Percentiles rank a stretch among this genome's conserved stretches.
Evolutionary conservation across 2,888 invertebrate genomes (phyloP).

Genomic region (Patella pellucida): DNA sequence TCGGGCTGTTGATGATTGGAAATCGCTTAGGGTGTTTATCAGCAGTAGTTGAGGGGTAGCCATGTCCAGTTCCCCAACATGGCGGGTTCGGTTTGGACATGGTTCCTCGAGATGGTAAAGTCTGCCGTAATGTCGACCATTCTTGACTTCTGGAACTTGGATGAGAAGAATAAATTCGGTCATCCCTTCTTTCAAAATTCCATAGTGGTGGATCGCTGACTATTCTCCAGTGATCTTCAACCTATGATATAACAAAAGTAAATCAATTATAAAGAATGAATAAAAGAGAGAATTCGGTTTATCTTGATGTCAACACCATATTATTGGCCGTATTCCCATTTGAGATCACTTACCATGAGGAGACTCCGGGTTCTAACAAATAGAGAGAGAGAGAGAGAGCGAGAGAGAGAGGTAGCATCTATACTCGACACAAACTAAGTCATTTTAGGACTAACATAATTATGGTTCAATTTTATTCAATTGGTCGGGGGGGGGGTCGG

Average conservation of each 20-base stretch:
- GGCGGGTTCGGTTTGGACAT: constrained; percentile 43
- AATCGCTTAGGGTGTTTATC: constrained; percentile 40
- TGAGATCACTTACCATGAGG: no score
- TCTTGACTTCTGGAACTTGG: constrained; percentile 59
- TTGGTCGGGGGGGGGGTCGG: no score
- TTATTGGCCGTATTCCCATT: no score
- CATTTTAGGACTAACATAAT: no score
- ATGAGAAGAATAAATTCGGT: constrained; percentile 46
- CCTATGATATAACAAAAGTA: constrained; percentile 37
- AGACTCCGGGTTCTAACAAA: no score
- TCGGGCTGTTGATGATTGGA: constrained; percentile 63
- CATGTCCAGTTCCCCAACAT: constrained; percentile 61
- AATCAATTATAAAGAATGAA: no score
- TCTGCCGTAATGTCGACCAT: constrained; percentile 65
- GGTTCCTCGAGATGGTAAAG: constrained; percentile 60
- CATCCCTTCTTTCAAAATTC: constrained; percentile 45
- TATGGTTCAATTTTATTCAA: no score
- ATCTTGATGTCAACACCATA: no score
- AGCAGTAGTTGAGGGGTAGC: constrained; percentile 40
- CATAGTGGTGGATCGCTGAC: constrained; percentile 47
- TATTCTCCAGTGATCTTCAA: constrained; percentile 53
- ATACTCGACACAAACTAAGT: no score
- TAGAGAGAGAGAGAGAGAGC: no score
- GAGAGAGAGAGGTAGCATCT: no score
- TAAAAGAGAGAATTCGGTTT: no score